Conservation (phyloP, 2,113 vertebrate species). For the Mionectes macconnelli region DNA sequence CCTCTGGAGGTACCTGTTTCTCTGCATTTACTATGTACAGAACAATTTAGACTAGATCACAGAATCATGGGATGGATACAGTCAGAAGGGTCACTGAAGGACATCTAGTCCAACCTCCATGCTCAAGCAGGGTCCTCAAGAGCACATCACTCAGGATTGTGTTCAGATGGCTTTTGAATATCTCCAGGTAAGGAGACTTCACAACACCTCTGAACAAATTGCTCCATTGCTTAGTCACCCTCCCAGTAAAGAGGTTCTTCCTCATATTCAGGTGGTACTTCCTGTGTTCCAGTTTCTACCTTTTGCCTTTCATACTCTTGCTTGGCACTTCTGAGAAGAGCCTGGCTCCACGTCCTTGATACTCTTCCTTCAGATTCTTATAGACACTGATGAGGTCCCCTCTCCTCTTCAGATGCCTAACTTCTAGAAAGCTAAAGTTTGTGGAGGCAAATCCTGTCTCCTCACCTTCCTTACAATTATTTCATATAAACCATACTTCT, state of each 20-base stretch:
- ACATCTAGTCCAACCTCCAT: background rate
- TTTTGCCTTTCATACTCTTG: background rate
- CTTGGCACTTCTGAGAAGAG: background rate
- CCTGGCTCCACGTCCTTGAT: background rate
- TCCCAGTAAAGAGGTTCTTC: background rate
- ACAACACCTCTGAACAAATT: background rate
- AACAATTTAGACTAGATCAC: background rate
- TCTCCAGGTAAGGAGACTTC: background rate
- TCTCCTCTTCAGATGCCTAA: background rate
- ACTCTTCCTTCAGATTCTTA: background rate
- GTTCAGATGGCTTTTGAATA: background rate
- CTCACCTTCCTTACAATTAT: background rate
- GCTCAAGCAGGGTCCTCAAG: background rate
- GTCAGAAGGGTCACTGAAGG: background rate
- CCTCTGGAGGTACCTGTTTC: background rate
- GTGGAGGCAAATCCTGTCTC: background rate
- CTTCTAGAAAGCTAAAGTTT: background rate
- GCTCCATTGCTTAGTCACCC: background rate
- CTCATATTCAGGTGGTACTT: background rate
- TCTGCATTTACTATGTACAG: background rate
- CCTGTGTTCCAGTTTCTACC: background rate
- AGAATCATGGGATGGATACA: background rate
- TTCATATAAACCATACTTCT: background rate
- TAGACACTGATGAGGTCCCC: no score
- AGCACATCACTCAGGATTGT: rapidly evolving